Evolutionary conservation across 2,888 invertebrate genomes (phyloP).

Genomic region (Melanostoma mellinum): DNA sequence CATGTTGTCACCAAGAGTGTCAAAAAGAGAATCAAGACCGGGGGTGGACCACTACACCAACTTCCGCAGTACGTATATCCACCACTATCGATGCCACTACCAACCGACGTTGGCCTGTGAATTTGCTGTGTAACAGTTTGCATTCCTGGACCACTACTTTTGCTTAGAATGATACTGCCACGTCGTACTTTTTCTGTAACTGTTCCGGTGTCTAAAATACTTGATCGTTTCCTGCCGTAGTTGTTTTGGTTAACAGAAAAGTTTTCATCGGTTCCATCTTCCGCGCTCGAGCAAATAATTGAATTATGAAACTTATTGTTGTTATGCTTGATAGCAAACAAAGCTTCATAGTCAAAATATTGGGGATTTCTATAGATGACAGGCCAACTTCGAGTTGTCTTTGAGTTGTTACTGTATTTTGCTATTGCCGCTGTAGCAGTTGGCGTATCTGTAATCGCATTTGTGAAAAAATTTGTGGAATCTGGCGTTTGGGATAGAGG

Average conservation of each 20-base stretch:
- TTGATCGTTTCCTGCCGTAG: slow-evolving; percentile 61
- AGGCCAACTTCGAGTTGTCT: slow-evolving; percentile 82
- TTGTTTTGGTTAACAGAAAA: slow-evolving; percentile 39
- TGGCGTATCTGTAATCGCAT: slow-evolving; percentile 32
- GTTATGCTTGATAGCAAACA: slow-evolving; percentile 76
- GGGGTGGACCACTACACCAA: slow-evolving; percentile 81
- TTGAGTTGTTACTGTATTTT: slow-evolving; percentile 80
- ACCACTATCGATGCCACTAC: slow-evolving; percentile 78
- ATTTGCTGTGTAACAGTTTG: slow-evolving; percentile 75
- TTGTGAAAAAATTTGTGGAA: slow-evolving; percentile 28
- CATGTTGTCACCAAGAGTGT: slow-evolving; percentile 88
- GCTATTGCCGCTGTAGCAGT: slow-evolving; percentile 71
- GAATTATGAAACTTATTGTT: slow-evolving; percentile 75
- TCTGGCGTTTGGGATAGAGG: slow-evolving; percentile 69
- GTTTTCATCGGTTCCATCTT: slow-evolving; percentile 57
- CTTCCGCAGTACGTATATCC: slow-evolving; percentile 77
- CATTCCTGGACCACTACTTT: slow-evolving; percentile 80
- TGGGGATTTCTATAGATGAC: slow-evolving; percentile 82
- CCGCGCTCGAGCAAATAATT: slow-evolving; percentile 66
- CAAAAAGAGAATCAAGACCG: slow-evolving; percentile 80
- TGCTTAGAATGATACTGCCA: slow-evolving; percentile 79
- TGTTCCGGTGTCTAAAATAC: slow-evolving; percentile 67
- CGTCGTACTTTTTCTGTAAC: slow-evolving; percentile 74
- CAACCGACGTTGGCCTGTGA: slow-evolving; percentile 78
- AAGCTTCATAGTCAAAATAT: slow-evolving; percentile 81